Base-by-base conservation (phyloP, 53 echinoderm and acorn worm genomes). In the Mesocentrotus franciscanus region DNA sequence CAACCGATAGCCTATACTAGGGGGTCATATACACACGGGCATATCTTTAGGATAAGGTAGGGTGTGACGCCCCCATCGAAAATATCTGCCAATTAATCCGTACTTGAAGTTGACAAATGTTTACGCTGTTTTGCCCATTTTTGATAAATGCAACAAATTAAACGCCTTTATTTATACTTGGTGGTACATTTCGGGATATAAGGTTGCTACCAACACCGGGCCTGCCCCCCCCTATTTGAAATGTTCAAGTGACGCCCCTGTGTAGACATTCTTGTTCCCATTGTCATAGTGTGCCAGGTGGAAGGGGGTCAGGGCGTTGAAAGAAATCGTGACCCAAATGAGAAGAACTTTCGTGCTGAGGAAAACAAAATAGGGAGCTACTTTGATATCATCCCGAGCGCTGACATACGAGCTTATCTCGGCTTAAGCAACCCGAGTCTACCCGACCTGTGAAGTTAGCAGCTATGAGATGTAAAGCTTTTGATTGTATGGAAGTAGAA, bases 321-420 rank as follows among this genome's bases (percentile, higher is more conserved):
- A n/a, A 57, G 87, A 87, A 59, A 58, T 14, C 18, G 57, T 27
- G 87, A 87, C 58, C 56, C n/a, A 87, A 87, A 87, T 87, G 58
- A 87, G 29, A 87, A 58, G 87, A 87, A 87, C 87, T 87, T 87
- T 87, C 87, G 87, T 87, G 87, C 58, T 11, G n/a, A 35, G 87
- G 57, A 87, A 87, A 87, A 87, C 87, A 58, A 87, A 87, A 87
- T n/a, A 58, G 27, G 75, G 56, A 87, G 58, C 87, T 58, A n/a
- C 87, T 87, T 57, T 57, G 87, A 87, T 87, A 58, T 58, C 58
- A 27, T 29, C 27, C 87, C 11, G 7, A 18, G 56, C 27, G 87
- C 87, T 87, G 87, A 87, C 87, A 87, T 58, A 58, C 58, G 58
- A 58, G n/a, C 87, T 87, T 87, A 87, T 87, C 58, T 87, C 13